Evolutionary conservation across 2,113 vertebrate species (phyloP).

Genomic region (Artemisiospiza belli): DNA sequence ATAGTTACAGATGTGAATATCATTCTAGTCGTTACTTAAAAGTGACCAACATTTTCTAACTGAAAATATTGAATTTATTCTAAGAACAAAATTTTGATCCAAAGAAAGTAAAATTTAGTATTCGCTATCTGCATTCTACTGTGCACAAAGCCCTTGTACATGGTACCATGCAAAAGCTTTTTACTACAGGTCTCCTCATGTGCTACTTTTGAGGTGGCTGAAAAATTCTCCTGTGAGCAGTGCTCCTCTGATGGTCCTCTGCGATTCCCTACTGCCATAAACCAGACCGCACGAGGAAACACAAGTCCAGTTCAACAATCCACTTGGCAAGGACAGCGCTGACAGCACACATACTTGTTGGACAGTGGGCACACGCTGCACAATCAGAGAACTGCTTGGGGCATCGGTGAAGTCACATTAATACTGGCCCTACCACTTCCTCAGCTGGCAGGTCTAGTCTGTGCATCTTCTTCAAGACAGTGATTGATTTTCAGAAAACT

Average conservation of each 20-base stretch:
- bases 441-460: neutral
- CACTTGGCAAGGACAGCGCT: neutral
- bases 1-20: neutral
- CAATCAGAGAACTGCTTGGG: neutral
- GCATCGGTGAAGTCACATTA: neutral
- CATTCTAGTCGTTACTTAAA: neutral
- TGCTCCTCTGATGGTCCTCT: neutral
- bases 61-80: neutral
- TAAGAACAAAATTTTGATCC: neutral
- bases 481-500: neutral
- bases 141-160: neutral
- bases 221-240: neutral
- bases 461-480: neutral
- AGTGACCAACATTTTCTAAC: neutral
- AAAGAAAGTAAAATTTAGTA: neutral
- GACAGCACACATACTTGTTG: accelerated
- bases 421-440: neutral
- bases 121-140: neutral
- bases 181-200: neutral
- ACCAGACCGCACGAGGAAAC: neutral
- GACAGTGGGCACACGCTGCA: neutral
- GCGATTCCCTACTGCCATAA: neutral
- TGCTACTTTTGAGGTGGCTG: neutral
- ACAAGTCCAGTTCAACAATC: neutral
- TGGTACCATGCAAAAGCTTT: neutral